Percentiles rank a stretch among this genome's conserved stretches.
Conservation (phyloP, 2,113 vertebrate species). For the Polyodon spathula region DNA sequence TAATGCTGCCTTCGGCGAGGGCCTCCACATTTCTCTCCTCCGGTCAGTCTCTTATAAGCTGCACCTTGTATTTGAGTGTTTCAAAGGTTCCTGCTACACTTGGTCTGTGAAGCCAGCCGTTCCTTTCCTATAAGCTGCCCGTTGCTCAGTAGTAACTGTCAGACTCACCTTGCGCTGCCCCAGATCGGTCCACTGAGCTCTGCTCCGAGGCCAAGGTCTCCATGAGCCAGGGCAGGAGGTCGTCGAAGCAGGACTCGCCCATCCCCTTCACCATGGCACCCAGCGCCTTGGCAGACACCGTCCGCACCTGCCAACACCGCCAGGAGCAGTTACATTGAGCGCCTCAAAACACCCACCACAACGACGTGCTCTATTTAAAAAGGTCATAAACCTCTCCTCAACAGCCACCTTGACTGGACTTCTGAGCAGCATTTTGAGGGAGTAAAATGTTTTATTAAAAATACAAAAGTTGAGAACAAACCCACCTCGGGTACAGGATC, state of each 20-base stretch:
- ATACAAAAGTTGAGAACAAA: background rate
- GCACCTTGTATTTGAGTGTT: too few species aligned
- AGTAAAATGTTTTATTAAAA: too few species aligned
- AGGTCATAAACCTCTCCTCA: too few species aligned
- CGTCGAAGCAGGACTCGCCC: slow-evolving; percentile 93
- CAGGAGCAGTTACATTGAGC: too few species aligned
- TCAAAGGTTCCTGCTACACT: too few species aligned
- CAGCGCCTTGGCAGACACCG: slow-evolving; percentile 90
- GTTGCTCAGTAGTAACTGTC: background rate
- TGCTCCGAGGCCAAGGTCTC: slow-evolving; percentile 93
- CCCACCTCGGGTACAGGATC: slow-evolving; percentile 94
- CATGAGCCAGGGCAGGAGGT: slow-evolving; percentile 94
- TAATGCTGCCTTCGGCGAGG: too few species aligned
- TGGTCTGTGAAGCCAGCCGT: slow-evolving; percentile 2
- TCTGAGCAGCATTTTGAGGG: too few species aligned
- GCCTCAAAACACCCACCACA: too few species aligned
- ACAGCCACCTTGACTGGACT: too few species aligned
- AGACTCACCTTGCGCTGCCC: slow-evolving; percentile 82
- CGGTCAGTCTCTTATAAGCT: too few species aligned
- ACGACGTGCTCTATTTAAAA: too few species aligned
- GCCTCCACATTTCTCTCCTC: too few species aligned
- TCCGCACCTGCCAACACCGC: slow-evolving; percentile 68
- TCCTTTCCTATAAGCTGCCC: slow-evolving; percentile 7
- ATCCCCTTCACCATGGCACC: slow-evolving; percentile 98
- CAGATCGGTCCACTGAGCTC: slow-evolving; percentile 96